Percentiles rank a stretch among this genome's conserved stretches.
Conservation (phyloP, 2,888 invertebrate species). For the Therioaphis trifolii region DNA sequence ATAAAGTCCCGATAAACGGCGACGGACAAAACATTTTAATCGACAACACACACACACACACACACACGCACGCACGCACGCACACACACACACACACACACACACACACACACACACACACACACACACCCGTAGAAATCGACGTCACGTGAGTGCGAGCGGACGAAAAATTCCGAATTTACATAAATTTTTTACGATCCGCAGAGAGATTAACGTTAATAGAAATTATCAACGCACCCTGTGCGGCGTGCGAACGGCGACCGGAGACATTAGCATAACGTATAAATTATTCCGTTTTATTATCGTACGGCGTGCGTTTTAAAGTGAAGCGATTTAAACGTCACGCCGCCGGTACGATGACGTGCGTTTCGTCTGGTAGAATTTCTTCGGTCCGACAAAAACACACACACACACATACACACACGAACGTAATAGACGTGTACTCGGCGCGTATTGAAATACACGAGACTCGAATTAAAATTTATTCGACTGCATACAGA, state of each 20-base stretch:
- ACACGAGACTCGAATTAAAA: no score
- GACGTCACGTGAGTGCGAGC: neutral
- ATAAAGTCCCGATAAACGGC: no score
- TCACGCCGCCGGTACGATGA: neutral
- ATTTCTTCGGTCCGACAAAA: no score
- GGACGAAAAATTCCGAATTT: conserved; percentile 1
- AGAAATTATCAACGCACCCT: conserved; percentile 2
- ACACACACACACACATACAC: no score
- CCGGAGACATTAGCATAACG: neutral
- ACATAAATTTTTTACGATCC: conserved; percentile 13
- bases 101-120: no score
- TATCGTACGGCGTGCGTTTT: neutral
- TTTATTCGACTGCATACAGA: no score
- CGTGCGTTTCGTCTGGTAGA: neutral
- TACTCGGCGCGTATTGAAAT: no score
- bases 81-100: no score
- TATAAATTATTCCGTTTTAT: conserved; percentile 11
- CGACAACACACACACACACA: no score
- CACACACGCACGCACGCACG: neutral
- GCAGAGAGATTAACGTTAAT: neutral
- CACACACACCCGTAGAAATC: neutral
- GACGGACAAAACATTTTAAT: no score
- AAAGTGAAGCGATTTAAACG: neutral
- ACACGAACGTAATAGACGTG: no score
- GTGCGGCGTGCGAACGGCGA: neutral